phyloP scores from a whole-genome alignment of 2,888 invertebrate species.

The Odontocolon sp. region DNA sequence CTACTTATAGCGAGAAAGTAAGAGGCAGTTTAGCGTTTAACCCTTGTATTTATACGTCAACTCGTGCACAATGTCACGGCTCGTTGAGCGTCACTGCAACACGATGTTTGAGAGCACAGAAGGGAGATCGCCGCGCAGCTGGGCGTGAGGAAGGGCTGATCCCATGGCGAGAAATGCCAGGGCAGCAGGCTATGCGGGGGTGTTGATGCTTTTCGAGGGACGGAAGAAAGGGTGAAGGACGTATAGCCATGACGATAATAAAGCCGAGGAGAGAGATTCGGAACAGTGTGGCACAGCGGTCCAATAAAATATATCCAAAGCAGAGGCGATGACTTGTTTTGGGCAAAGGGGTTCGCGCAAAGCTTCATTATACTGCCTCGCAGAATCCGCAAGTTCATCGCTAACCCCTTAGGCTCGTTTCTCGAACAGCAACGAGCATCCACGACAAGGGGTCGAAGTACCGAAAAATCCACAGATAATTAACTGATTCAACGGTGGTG shows the following conservation, averaged over 20 bases:
- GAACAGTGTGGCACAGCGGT: conserved; percentile 58
- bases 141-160: conserved; percentile 79
- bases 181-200: conserved; percentile 49
- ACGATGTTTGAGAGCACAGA: conserved; percentile 55
- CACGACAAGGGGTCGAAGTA: conserved; percentile 40
- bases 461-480: conserved; percentile 73
- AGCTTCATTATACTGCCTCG: conserved; percentile 74
- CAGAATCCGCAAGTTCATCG: conserved; percentile 77
- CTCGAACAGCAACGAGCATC: conserved; percentile 51
- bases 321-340: conserved; percentile 79
- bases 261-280: conserved; percentile 68
- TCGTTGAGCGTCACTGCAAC: conserved; percentile 78
- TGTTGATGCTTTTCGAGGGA: conserved; percentile 28
- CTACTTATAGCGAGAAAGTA: conserved; percentile 9
- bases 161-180: conserved; percentile 71
- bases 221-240: conserved; percentile 62
- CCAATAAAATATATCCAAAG: conserved; percentile 80
- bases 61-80: conserved; percentile 74
- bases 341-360: conserved; percentile 63
- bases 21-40: conserved; percentile 55
- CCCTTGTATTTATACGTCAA: conserved; percentile 72
- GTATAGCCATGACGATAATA: conserved; percentile 74
- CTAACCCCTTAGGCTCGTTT: conserved; percentile 74
- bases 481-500: conserved; percentile 67
- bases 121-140: conserved; percentile 70